A percentile compares a stretch with the other conserved stretches of the same genome.
Conservation (phyloP, 2,113 vertebrate species). For the Syrrhaptes paradoxus region DNA sequence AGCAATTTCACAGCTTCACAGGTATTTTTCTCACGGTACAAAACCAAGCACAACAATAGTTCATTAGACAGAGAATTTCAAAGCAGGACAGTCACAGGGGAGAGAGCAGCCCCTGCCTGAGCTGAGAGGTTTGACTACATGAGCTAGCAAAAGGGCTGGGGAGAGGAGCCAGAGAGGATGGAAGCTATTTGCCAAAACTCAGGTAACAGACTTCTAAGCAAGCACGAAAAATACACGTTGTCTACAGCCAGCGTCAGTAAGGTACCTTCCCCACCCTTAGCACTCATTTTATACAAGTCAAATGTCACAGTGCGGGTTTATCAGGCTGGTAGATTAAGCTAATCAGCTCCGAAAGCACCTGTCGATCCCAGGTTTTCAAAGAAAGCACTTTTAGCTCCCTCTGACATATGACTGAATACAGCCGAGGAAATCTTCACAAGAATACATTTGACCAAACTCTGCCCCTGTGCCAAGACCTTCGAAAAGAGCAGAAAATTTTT, state of each 20-base stretch:
- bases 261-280: not conserved
- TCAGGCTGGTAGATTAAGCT: not conserved
- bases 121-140: not conserved
- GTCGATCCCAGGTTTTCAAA: not conserved
- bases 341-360: not conserved
- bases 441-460: accelerated
- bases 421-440: not conserved
- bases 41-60: not conserved
- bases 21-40: not conserved
- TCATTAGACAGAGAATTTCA: not conserved
- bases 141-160: not conserved
- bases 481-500: not conserved
- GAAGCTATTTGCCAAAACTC: not conserved
- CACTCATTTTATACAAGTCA: not conserved
- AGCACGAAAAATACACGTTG: not conserved
- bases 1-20: not conserved
- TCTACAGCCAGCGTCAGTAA: not conserved
- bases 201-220: not conserved
- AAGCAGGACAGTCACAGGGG: not conserved
- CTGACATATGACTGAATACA: not conserved
- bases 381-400: not conserved
- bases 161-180: not conserved
- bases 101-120: not conserved
- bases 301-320: not conserved
- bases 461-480: accelerated